Conservation (phyloP, 1,140 invertebrate species). For the Drosophila ohnishii region DNA sequence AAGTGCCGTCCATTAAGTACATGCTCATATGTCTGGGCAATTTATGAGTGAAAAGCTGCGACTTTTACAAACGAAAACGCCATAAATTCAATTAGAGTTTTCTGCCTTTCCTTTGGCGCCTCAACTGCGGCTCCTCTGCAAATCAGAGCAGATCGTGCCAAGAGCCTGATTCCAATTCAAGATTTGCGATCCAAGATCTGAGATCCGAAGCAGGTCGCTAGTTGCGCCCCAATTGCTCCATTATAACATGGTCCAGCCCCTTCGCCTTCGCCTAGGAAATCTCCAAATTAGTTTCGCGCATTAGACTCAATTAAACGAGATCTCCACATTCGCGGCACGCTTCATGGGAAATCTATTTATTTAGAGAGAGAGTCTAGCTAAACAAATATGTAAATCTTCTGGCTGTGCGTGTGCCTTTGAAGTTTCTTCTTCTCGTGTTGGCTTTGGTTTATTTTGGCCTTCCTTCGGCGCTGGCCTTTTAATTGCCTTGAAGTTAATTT, state of each 20-base stretch:
- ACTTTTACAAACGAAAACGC: constrained; percentile 71
- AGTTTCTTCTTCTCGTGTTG: constrained; percentile 37
- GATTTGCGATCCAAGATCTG: constrained; percentile 7
- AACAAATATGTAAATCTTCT: constrained; percentile 60
- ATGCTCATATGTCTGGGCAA: constrained; percentile 62
- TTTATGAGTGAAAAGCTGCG: constrained; percentile 76
- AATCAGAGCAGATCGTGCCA: constrained; percentile 67
- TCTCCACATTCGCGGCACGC: constrained; percentile 30
- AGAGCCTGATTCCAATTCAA: constrained; percentile 31
- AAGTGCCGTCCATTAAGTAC: constrained; percentile 25
- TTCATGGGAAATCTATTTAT: constrained; percentile 56
- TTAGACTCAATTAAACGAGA: constrained; percentile 69
- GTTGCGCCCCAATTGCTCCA: constrained; percentile 64
- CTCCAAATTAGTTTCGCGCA: constrained; percentile 74
- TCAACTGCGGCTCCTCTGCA: constrained; percentile 38
- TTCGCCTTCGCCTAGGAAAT: constrained; percentile 43
- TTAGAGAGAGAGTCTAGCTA: constrained; percentile 39
- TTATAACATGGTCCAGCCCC: constrained; percentile 17
- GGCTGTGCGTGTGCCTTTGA: constrained; percentile 50
- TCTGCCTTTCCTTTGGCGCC: constrained; percentile 26
- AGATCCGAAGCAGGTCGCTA: constrained; percentile 49
- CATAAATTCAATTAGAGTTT: constrained; percentile 77
- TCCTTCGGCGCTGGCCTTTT: constrained; percentile 35
- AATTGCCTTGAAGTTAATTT: constrained; percentile 55
- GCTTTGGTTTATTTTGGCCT: constrained; percentile 20